Percentiles rank a stretch among this genome's conserved stretches.
Conservation (phyloP, 2,888 invertebrate species). For the Anthoptus insignis region DNA sequence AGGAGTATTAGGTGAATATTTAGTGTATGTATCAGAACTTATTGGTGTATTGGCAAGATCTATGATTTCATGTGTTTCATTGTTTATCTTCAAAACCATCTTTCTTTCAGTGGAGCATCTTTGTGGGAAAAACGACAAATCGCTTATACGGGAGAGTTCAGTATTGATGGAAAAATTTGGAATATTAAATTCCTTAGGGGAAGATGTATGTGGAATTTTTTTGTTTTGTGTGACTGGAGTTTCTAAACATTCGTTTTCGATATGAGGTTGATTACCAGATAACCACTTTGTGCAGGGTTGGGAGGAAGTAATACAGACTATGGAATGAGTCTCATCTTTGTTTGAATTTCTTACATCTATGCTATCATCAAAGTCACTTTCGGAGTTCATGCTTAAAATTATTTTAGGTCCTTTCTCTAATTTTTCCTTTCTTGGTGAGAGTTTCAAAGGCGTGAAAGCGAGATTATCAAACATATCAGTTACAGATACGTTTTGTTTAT, state of each 20-base stretch:
- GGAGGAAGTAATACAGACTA: conserved; percentile 66
- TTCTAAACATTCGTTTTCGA: conserved; percentile 56
- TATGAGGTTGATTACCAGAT: conserved; percentile 57
- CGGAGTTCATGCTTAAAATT: conserved; percentile 71
- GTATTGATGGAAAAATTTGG: conserved; percentile 82
- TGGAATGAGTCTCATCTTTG: conserved; percentile 74
- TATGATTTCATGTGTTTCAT: conserved; percentile 70
- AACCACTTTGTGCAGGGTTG: conserved; percentile 70
- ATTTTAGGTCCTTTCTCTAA: conserved; percentile 73
- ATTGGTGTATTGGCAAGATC: conserved; percentile 67
- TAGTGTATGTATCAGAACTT: conserved; percentile 84
- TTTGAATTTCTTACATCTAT: conserved; percentile 63
- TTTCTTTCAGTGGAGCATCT: conserved; percentile 81
- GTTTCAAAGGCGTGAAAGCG: conserved; percentile 76
- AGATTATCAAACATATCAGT: conserved; percentile 76
- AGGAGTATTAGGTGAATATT: conserved; percentile 79
- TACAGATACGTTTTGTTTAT: conserved; percentile 62
- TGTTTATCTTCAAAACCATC: conserved; percentile 64
- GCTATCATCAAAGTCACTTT: conserved; percentile 75
- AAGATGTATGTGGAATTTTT: conserved; percentile 80
- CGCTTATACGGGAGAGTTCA: conserved; percentile 80
- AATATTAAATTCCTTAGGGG: conserved; percentile 78
- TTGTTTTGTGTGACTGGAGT: conserved; percentile 63
- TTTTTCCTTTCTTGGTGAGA: conserved; percentile 64
- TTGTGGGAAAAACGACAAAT: conserved; percentile 76